These are phyloP conservation scores for Iphiclides podalirius DNA, from an alignment of 2,888 invertebrate species.

Conservation along the genomic window DNA sequence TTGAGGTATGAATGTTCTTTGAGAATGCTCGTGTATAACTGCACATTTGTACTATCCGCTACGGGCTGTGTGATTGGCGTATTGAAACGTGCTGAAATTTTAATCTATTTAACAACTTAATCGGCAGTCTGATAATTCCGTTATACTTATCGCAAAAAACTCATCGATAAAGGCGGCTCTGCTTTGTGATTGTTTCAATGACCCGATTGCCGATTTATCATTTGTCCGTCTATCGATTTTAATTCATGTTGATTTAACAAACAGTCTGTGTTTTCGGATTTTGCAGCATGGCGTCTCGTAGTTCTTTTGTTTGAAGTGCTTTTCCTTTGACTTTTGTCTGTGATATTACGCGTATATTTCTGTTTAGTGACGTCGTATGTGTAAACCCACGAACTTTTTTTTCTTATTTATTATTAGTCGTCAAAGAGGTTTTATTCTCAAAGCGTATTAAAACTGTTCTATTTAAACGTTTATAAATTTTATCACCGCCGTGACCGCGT, in stretches of 20 bases:
- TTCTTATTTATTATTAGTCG: too few species aligned
- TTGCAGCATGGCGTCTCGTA: neutral
- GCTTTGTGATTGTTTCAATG: slow-evolving; percentile 11
- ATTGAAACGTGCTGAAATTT: too few species aligned
- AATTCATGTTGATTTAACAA: slow-evolving; percentile 13
- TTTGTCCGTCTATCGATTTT: slow-evolving; percentile 17
- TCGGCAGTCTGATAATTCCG: slow-evolving; percentile 10
- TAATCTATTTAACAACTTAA: slow-evolving; percentile 3
- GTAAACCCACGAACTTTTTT: too few species aligned
- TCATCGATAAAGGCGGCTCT: slow-evolving; percentile 16
- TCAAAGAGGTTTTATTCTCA: too few species aligned
- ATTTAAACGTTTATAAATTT: neutral
- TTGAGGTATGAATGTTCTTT: too few species aligned
- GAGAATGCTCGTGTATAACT: too few species aligned
- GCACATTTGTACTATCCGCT: too few species aligned
- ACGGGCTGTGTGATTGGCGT: too few species aligned
- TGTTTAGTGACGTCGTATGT: neutral
- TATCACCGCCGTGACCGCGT: neutral
- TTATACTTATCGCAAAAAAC: slow-evolving; percentile 13
- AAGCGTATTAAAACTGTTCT: too few species aligned
- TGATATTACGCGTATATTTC: too few species aligned
- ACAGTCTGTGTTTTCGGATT: slow-evolving; percentile 15
- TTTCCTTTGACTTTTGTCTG: neutral
- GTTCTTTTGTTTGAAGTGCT: neutral
- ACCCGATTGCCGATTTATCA: slow-evolving; percentile 19